Conservation (phyloP, 2,888 invertebrate species). For the Lasioglossum calceatum region DNA sequence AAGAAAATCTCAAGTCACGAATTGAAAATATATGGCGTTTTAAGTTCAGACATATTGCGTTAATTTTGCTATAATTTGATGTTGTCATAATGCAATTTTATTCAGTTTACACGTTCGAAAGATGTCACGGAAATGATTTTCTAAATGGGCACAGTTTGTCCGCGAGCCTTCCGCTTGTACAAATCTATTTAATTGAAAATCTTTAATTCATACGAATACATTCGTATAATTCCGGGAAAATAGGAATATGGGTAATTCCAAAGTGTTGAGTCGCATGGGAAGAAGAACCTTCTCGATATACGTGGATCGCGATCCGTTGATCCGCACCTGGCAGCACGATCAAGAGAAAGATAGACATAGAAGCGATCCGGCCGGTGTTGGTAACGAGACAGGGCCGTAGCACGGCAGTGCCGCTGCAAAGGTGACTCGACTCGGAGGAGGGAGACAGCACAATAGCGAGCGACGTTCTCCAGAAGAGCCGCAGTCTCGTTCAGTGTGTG, state of each 20-base stretch:
- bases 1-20: neutral
- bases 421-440: conserved; percentile 44
- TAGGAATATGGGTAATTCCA: neutral
- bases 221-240: neutral
- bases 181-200: neutral
- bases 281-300: neutral
- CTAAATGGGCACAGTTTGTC: neutral
- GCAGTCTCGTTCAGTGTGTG: conserved; percentile 74
- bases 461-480: conserved; percentile 72
- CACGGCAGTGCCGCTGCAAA: conserved; percentile 23
- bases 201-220: too few species aligned
- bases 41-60: neutral
- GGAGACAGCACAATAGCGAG: conserved; percentile 51
- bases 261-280: neutral
- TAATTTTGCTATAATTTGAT: neutral
- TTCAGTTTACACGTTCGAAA: neutral
- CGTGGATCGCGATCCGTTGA: conserved; percentile 17
- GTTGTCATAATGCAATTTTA: neutral
- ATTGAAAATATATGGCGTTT: neutral
- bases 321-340: conserved; percentile 56
- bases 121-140: neutral
- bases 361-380: conserved; percentile 55
- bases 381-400: conserved; percentile 51
- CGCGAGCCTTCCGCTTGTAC: neutral
- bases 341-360: conserved; percentile 46